Base-by-base conservation (phyloP, 2,797 vertebrate genomes). In the Molossus alvarezi region DNA sequence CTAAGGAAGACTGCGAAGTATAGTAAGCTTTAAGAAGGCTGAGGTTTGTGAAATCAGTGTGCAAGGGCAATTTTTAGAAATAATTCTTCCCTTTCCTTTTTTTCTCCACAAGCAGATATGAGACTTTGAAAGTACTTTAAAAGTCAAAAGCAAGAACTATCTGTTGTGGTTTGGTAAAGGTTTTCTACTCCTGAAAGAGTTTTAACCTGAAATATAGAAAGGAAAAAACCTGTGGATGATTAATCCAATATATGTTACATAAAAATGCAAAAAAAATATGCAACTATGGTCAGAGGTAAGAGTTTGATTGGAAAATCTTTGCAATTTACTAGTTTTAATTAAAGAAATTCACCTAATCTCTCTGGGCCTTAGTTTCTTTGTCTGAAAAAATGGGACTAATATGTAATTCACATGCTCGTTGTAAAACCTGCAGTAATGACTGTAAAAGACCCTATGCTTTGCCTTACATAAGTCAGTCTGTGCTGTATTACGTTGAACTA, bases 1-100 rank as follows among this genome's bases (percentile, higher is more conserved):
- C 97, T 97, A 98, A 98, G 97, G 98, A 97, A 98, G 97, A 98
- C 97, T 98, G 97, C 97, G 97, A 94, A 98, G 98, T 88, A 95
- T 92, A 94, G 97, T 98, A 92, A 96, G 97, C 88, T 67, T 51
- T 58, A 69, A 82, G 86, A 91, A 97, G 96, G 6, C 96, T 92
- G 71, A 97, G 94, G 96, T 91, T 94, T 96, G 96, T 81, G 82
- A 79, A 86, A 95, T 87, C 91, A n/a, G 88, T 33, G 83, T 89
- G 41, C 23, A 29, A 95, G 75, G 95, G 94, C 93, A 45, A 37
- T 97, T 86, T 81, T 55, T 84, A 89, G 95, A 94, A 25, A 23
- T 23, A 27, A 25, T 9, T 57, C 80, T 85, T 86, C 29, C 72
- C 62, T 84, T 84, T 60, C 89, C 62, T 93, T 88, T 67, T 96